These are phyloP conservation scores for Eumacrocentrus americanus DNA, from an alignment of 2,888 invertebrate species.

Conservation along the genomic window DNA sequence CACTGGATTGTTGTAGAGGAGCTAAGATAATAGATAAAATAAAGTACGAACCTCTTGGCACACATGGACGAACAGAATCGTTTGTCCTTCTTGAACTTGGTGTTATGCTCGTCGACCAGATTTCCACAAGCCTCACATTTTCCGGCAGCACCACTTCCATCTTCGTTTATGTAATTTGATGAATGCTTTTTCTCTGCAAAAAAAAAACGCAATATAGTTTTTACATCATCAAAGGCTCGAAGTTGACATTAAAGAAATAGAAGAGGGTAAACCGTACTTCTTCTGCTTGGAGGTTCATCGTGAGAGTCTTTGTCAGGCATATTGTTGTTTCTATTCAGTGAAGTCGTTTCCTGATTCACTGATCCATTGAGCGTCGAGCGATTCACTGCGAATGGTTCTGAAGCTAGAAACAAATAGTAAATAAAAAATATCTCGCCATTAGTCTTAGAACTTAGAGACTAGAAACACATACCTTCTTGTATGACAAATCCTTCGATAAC, in stretches of 20 bases:
- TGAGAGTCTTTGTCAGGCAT: constrained; percentile 65
- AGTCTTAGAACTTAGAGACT: too few species aligned
- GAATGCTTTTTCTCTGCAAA: constrained; percentile 61
- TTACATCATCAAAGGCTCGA: too few species aligned
- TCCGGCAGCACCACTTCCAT: constrained; percentile 62
- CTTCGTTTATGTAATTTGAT: constrained; percentile 50
- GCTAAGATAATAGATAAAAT: not conserved
- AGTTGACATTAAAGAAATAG: constrained; percentile 14
- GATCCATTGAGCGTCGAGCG: constrained; percentile 63
- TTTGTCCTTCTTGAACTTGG: constrained; percentile 74
- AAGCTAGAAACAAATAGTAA: constrained; percentile 62
- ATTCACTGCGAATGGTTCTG: constrained; percentile 86
- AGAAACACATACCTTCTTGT: constrained; percentile 81
- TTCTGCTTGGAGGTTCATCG: constrained; percentile 82
- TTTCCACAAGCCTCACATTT: constrained; percentile 81
- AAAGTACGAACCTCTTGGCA: constrained; percentile 66
- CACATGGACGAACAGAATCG: constrained; percentile 79
- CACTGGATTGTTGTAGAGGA: not conserved
- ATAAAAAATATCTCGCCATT: too few species aligned
- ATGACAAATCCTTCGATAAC: constrained; percentile 97
- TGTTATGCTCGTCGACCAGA: constrained; percentile 58
- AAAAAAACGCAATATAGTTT: too few species aligned
- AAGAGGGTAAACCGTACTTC: constrained; percentile 31
- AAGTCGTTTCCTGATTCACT: constrained; percentile 53
- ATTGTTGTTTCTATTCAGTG: constrained; percentile 46